Percentiles rank a stretch among this genome's conserved stretches.
These are phyloP conservation scores for Lysandra bellargus DNA, from an alignment of 2,888 invertebrate genomes.

Conservation along the genomic window DNA sequence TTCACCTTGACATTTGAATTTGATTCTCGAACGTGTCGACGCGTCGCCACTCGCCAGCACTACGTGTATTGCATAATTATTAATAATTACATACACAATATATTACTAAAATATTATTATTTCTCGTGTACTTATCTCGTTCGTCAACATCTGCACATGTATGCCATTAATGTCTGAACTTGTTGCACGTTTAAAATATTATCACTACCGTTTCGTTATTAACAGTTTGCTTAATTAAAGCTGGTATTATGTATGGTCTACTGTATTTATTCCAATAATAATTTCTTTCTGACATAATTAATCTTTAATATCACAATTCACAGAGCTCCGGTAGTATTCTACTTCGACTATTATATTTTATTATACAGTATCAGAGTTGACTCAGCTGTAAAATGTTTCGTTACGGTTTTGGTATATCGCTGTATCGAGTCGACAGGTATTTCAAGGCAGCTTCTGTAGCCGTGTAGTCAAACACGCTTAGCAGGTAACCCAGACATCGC, in stretches of 20 bases:
- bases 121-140: slow-evolving; percentile 17
- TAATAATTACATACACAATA: slow-evolving; percentile 39
- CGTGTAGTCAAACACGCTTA: slow-evolving; percentile 5
- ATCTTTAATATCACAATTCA: neutral
- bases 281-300: neutral
- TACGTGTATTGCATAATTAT: slow-evolving; percentile 44
- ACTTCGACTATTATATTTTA: neutral
- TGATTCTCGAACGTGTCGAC: slow-evolving; percentile 69
- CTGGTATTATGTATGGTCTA: neutral
- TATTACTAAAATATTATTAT: slow-evolving; percentile 24
- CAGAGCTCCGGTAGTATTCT: neutral
- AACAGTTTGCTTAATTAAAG: neutral
- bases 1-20: slow-evolving; percentile 75
- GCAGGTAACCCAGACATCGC: neutral
- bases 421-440: neutral
- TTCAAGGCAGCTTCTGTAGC: neutral
- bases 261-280: neutral
- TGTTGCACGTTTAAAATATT: neutral
- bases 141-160: neutral
- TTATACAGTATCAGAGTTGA: neutral
- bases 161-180: neutral
- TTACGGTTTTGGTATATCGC: neutral
- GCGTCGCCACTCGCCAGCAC: slow-evolving; percentile 56
- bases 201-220: neutral
- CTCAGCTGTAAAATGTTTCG: neutral